These are phyloP conservation scores for Seira ritae DNA, from an alignment of 2,888 invertebrate genomes.

Conservation along the genomic window DNA sequence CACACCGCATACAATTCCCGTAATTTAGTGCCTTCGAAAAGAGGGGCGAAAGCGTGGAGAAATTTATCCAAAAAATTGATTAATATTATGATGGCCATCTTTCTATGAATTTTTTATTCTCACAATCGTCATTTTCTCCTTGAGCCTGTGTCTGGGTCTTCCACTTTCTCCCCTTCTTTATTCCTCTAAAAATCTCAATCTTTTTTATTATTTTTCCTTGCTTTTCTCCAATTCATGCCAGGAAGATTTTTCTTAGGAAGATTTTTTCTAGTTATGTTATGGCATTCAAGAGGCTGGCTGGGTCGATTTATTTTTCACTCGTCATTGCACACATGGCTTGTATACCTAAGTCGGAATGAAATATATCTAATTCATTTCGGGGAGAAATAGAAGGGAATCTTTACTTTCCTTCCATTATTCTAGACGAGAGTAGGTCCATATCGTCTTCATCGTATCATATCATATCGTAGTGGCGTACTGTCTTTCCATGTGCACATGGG, in stretches of 20 bases:
- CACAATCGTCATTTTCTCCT: constrained; percentile 10
- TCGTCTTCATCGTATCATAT: no score
- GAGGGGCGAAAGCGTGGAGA: constrained; percentile 21
- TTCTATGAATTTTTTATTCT: constrained; percentile 61
- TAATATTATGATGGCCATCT: constrained; percentile 65
- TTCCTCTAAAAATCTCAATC: constrained; percentile 2
- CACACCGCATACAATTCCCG: not conserved
- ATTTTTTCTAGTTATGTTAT: constrained; percentile 42
- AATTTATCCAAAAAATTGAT: constrained; percentile 62
- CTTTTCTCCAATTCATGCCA: constrained; percentile 32
- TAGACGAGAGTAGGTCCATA: no score
- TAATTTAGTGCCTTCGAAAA: constrained; percentile 9
- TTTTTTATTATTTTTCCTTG: constrained; percentile 33
- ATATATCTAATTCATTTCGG: not conserved
- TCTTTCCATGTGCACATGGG: no score
- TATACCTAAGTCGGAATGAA: not conserved
- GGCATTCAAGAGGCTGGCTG: constrained; percentile 25
- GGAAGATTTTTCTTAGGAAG: no score
- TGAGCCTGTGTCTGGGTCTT: not conserved
- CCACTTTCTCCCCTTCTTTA: constrained; percentile 17
- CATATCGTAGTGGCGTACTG: no score
- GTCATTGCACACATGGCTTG: constrained; percentile 48
- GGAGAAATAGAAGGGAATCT: no score
- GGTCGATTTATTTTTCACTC: constrained; percentile 40
- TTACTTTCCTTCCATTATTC: no score